These are phyloP conservation scores for Polypterus senegalus DNA, from an alignment of 2,113 vertebrate species.

Conservation along the genomic window DNA sequence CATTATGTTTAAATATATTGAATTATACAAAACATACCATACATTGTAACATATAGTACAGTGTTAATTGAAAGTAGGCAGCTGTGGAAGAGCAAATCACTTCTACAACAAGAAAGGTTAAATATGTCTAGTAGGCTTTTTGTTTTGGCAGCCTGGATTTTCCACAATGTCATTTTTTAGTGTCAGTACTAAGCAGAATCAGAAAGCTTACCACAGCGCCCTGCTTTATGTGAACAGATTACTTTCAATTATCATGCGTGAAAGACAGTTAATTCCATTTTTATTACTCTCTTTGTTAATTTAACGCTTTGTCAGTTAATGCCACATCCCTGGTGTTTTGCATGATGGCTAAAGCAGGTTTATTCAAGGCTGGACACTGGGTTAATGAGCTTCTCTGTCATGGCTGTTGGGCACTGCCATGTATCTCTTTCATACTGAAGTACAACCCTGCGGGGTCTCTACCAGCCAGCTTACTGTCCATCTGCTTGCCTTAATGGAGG, in stretches of 20 bases:
- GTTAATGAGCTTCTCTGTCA: slow-evolving; percentile 14
- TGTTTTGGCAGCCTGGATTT: too few relatives aligned
- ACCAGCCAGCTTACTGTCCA: not conserved
- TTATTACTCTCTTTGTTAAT: slow-evolving; percentile 22
- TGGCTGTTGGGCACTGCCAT: slow-evolving; percentile 2
- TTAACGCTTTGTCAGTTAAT: slow-evolving; percentile 25
- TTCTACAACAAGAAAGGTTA: too few relatives aligned
- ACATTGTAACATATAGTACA: too few relatives aligned
- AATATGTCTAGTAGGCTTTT: too few relatives aligned
- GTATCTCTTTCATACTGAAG: not conserved
- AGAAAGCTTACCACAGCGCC: too few relatives aligned
- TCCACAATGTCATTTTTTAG: too few relatives aligned
- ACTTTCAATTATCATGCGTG: slow-evolving; percentile 26
- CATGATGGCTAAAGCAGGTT: slow-evolving; percentile 1
- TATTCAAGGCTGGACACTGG: not conserved
- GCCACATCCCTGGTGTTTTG: slow-evolving; percentile 16
- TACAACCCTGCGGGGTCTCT: not conserved
- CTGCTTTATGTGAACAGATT: not conserved
- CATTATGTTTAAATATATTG: too few relatives aligned
- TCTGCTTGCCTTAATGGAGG: not conserved
- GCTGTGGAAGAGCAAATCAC: too few relatives aligned
- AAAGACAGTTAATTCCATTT: slow-evolving; percentile 22
- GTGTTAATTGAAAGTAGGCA: too few relatives aligned
- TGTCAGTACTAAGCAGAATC: too few relatives aligned
- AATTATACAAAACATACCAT: too few relatives aligned